These are phyloP conservation scores for Mionectes macconnelli DNA, from an alignment of 2,113 vertebrate genomes.

Conservation along the genomic window DNA sequence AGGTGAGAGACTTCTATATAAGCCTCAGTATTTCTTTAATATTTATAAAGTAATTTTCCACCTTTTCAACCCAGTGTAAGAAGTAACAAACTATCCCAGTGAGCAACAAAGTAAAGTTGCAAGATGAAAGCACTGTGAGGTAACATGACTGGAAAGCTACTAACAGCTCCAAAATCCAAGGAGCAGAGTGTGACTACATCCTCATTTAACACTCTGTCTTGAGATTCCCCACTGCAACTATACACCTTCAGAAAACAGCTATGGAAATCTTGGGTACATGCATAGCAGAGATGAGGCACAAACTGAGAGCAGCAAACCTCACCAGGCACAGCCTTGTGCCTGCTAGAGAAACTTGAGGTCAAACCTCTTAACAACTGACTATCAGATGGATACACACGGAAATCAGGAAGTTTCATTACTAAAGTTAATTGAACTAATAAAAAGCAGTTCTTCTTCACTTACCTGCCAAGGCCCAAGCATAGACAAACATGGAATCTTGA, in stretches of 20 bases:
- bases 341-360: not conserved
- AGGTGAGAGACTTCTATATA: not conserved
- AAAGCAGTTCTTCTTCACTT: not conserved
- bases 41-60: not conserved
- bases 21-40: not conserved
- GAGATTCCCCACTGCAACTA: not conserved
- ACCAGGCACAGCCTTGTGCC: not conserved
- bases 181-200: not conserved
- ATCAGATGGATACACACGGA: not conserved
- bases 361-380: not conserved
- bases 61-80: not conserved
- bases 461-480: not conserved
- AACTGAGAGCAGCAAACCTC: not conserved
- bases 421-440: not conserved
- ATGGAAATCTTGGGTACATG: not conserved
- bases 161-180: not conserved
- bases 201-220: not conserved
- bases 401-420: not conserved
- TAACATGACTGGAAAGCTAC: not conserved
- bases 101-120: not conserved
- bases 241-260: not conserved
- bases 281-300: not conserved
- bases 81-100: not conserved
- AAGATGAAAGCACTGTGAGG: not conserved
- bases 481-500: conserved; percentile 5